A percentile compares a stretch with the other conserved stretches of the same genome.
Conservation (phyloP, 2,888 invertebrate species). For the Liposcelis brunnea region DNA sequence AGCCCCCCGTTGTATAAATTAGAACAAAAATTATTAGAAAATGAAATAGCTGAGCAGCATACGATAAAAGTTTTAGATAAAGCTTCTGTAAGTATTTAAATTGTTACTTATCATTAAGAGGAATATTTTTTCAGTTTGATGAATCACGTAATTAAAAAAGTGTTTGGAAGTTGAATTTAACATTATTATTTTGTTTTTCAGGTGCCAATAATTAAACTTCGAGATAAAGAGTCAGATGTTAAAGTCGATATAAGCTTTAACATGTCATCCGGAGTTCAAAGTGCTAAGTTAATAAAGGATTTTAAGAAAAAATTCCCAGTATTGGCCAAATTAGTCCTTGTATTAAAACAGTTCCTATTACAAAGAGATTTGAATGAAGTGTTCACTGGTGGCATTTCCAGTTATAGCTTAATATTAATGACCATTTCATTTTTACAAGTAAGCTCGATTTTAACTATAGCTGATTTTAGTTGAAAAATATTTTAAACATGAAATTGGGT, state of each 20-base stretch:
- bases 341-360: slow-evolving; percentile 94
- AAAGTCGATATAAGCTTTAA: slow-evolving; percentile 99
- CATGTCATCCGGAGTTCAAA: slow-evolving; percentile 93
- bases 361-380: slow-evolving; percentile 98
- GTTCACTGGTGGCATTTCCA: slow-evolving; percentile 97
- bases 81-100: slow-evolving; percentile 54
- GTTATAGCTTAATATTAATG: slow-evolving; percentile 96
- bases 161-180: not conserved
- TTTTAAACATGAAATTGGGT: too few species aligned
- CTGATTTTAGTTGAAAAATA: too few species aligned
- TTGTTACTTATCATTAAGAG: not conserved
- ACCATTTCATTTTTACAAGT: slow-evolving; percentile 90
- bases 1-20: slow-evolving; percentile 79
- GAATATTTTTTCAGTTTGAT: not conserved
- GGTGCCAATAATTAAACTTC: slow-evolving; percentile 94
- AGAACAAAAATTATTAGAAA: slow-evolving; percentile 75
- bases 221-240: slow-evolving; percentile 69
- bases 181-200: too few species aligned
- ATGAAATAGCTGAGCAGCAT: slow-evolving; percentile 74
- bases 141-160: not conserved
- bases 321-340: slow-evolving; percentile 85
- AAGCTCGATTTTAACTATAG: slow-evolving; percentile 16
- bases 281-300: slow-evolving; percentile 86
- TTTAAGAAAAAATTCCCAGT: slow-evolving; percentile 79
- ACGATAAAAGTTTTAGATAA: slow-evolving; percentile 93